A percentile compares a stretch with the other conserved stretches of the same genome.
phyloP scores from a whole-genome alignment of 2,113 vertebrate genomes.

The Scomber japonicus region DNA sequence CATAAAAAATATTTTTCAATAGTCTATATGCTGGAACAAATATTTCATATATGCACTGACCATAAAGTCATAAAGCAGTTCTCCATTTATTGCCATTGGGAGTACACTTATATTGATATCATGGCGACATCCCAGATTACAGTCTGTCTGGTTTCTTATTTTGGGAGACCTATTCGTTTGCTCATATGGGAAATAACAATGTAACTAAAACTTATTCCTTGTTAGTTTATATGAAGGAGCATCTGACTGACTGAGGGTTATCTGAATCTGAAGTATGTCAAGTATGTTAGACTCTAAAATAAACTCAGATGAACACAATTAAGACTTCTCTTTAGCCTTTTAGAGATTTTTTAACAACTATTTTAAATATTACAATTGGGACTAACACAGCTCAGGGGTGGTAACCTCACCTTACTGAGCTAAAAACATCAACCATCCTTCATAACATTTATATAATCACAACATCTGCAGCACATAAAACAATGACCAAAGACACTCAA shows the following conservation, averaged over 20 bases:
- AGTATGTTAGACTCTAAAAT: background rate
- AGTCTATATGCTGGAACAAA: conserved; percentile 37
- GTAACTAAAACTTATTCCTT: background rate
- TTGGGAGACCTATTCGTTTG: conserved; percentile 14
- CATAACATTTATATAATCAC: conserved; percentile 47
- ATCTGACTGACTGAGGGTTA: background rate
- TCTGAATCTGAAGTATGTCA: conserved; percentile 17
- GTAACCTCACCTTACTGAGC: background rate
- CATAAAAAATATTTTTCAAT: conserved; percentile 13
- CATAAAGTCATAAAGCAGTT: conserved; percentile 45
- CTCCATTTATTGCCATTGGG: conserved; percentile 55
- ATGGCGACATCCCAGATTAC: conserved; percentile 37
- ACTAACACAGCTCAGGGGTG: conserved; percentile 8
- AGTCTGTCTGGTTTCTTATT: conserved; percentile 29
- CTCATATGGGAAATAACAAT: conserved; percentile 37
- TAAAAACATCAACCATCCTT: conserved; percentile 5
- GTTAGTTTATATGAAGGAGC: conserved; percentile 15
- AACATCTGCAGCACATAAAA: conserved; percentile 51
- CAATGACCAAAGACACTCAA: conserved; percentile 21
- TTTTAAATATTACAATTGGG: background rate
- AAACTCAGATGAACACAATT: background rate
- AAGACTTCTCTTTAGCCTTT: background rate
- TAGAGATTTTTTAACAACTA: conserved; percentile 8
- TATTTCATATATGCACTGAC: conserved; percentile 38
- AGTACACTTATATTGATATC: conserved; percentile 40